A percentile compares a stretch with the other conserved stretches of the same genome.
Conservation (phyloP, 1,140 invertebrate genomes). For the Nasonia vitripennis region DNA sequence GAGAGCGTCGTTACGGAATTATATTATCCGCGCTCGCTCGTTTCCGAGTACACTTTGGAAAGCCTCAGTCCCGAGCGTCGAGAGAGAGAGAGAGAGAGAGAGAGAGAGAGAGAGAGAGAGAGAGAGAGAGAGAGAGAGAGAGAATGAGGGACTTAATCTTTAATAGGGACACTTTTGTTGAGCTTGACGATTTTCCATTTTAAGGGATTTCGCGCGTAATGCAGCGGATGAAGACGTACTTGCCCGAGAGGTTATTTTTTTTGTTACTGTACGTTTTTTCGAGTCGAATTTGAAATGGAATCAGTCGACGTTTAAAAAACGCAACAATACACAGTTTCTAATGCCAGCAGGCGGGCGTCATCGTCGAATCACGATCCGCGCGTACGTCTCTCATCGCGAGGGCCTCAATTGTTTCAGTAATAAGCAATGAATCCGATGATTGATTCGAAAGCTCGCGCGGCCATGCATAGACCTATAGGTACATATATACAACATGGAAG, state of each 20-base stretch:
- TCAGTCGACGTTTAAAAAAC: too few species aligned
- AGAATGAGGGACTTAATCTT: slow-evolving; percentile 29
- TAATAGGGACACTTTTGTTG: slow-evolving; percentile 4
- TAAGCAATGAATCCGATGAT: slow-evolving; percentile 51
- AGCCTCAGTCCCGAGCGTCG: neutral
- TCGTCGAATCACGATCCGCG: neutral
- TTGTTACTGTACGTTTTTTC: too few species aligned
- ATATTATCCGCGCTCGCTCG: slow-evolving; percentile 22
- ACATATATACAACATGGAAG: neutral
- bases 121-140: too few species aligned
- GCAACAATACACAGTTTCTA: too few species aligned
- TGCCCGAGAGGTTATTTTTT: too few species aligned
- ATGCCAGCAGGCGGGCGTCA: neutral
- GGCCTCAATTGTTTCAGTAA: slow-evolving; percentile 48
- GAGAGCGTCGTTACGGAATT: slow-evolving; percentile 31
- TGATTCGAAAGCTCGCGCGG: slow-evolving; percentile 49
- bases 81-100: neutral
- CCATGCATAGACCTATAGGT: too few species aligned
- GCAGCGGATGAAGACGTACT: neutral
- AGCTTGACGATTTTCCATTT: slow-evolving; percentile 32
- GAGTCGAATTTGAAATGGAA: too few species aligned
- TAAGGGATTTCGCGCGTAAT: neutral
- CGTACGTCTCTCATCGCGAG: neutral
- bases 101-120: too few species aligned
- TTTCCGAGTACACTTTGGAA: slow-evolving; percentile 40